phyloP scores from a whole-genome alignment of 2,888 invertebrate species.

The Conops quadrifasciatus region DNA sequence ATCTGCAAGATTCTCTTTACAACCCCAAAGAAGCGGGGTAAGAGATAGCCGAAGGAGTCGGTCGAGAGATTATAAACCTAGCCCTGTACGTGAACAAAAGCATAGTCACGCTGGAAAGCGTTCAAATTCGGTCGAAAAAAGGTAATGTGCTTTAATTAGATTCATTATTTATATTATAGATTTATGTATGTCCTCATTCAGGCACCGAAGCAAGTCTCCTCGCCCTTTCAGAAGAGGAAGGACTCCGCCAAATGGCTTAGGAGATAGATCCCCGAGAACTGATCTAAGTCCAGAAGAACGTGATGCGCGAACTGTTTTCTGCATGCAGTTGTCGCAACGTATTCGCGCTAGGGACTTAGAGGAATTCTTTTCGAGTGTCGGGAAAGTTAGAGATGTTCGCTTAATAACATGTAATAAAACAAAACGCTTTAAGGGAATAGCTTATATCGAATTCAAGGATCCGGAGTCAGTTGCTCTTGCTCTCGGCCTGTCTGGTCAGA shows the following conservation, averaged over 20 bases:
- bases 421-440: constrained; percentile 97
- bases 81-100: constrained; percentile 55
- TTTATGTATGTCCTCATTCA: constrained; percentile 33
- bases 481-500: constrained; percentile 94
- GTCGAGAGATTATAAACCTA: constrained; percentile 52
- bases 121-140: constrained; percentile 55
- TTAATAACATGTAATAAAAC: constrained; percentile 99
- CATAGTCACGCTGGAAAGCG: constrained; percentile 51
- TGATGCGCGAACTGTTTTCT: constrained; percentile 98
- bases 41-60: constrained; percentile 49
- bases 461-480: constrained; percentile 97
- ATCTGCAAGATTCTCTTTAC: constrained; percentile 44
- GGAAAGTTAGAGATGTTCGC: constrained; percentile 97
- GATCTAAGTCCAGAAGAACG: constrained; percentile 95
- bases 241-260: constrained; percentile 67
- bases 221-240: constrained; percentile 63
- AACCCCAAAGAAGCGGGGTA: constrained; percentile 52
- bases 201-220: constrained; percentile 64
- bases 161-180: neutral
- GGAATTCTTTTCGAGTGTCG: constrained; percentile 98
- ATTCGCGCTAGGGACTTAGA: constrained; percentile 94
- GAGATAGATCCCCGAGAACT: constrained; percentile 70
- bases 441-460: constrained; percentile 99
- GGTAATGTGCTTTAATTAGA: constrained; percentile 51
- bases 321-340: constrained; percentile 96